These are phyloP conservation scores for Coptodon bakossiorum DNA, from an alignment of 2,113 vertebrate genomes.

Conservation along the genomic window DNA sequence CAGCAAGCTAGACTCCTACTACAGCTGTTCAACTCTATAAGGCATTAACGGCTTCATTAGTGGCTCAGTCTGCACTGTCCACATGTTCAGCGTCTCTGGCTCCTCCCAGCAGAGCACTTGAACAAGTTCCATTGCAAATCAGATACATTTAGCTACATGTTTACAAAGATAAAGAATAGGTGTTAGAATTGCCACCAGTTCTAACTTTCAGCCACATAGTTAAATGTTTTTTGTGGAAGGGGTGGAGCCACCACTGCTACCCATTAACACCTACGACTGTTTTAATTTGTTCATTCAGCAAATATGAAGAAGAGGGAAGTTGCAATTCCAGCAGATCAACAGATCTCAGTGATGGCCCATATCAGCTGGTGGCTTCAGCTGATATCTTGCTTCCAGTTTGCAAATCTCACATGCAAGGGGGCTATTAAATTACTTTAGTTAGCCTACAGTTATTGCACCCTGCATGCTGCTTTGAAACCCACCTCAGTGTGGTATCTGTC, in stretches of 20 bases:
- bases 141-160: background rate
- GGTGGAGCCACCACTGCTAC: background rate
- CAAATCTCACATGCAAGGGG: background rate
- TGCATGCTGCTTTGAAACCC: background rate
- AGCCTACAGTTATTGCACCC: background rate
- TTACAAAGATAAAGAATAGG: accelerated
- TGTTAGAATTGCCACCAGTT: background rate
- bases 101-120: background rate
- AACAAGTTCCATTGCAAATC: background rate
- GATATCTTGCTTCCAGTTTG: background rate
- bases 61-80: background rate
- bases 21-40: background rate
- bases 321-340: background rate
- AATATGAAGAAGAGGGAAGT: background rate
- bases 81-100: background rate
- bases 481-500: accelerated
- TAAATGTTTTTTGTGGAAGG: accelerated
- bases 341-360: background rate
- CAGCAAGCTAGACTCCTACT: background rate
- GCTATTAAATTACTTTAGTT: background rate
- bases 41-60: background rate
- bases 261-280: background rate
- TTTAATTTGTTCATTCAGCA: background rate
- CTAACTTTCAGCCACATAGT: background rate
- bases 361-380: background rate